These are phyloP conservation scores for Casuarius casuarius DNA, from an alignment of 2,113 vertebrate species.

Conservation along the genomic window DNA sequence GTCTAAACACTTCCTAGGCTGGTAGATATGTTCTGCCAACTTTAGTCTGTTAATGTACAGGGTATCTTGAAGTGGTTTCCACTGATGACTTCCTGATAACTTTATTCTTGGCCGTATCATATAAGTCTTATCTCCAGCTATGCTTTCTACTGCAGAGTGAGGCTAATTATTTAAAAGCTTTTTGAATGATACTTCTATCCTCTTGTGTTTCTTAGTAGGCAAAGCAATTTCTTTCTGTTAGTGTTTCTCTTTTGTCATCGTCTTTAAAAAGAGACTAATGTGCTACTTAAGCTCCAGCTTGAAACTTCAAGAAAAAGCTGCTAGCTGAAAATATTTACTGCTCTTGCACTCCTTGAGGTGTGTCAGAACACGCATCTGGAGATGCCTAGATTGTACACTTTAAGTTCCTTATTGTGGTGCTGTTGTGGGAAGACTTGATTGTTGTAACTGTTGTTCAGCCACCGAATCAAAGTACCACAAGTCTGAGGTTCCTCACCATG, in stretches of 20 bases:
- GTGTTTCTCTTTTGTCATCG: background rate
- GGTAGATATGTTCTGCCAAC: accelerated
- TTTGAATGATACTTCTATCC: background rate
- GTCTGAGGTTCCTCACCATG: background rate
- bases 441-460: background rate
- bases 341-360: background rate
- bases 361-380: background rate
- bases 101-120: background rate
- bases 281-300: background rate
- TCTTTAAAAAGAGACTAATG: background rate
- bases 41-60: background rate
- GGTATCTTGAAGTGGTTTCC: background rate
- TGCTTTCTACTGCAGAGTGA: background rate
- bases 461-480: background rate
- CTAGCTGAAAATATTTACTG: background rate
- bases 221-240: background rate
- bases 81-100: background rate
- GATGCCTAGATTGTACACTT: background rate
- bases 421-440: background rate
- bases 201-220: background rate
- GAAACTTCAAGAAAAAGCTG: background rate
- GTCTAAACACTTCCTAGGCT: background rate
- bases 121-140: background rate
- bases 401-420: background rate
- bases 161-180: background rate